phyloP scores from a whole-genome alignment of 30 jellyfish, hydroid and myxozoan species.

The Chrysaora quinquecirrha region DNA sequence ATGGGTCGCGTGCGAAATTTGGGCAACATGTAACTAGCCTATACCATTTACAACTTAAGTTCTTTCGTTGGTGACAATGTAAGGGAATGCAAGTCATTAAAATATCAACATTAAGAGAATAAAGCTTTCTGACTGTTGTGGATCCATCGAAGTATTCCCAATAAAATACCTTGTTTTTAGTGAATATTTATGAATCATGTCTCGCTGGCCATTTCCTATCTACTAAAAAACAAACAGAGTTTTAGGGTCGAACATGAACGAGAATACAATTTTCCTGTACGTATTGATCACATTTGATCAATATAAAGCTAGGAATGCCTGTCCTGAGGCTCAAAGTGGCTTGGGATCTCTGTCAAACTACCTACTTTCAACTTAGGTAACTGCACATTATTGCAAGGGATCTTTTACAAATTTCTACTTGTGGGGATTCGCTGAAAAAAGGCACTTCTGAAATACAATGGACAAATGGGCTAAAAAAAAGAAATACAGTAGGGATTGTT shows the following conservation, averaged over 20 bases:
- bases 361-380: not conserved
- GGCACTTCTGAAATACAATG: no score
- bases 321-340: not conserved
- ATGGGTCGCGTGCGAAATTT: no score
- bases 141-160: constrained; percentile 98
- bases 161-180: constrained; percentile 89
- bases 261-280: not conserved
- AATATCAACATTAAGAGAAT: no score
- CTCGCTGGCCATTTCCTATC: constrained; percentile 93
- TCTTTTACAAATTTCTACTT: not conserved
- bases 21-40: no score
- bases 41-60: no score
- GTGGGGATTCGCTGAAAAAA: not conserved
- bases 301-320: no score
- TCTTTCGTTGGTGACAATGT: no score
- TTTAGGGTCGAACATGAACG: not conserved
- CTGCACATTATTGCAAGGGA: not conserved
- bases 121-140: no score
- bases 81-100: no score
- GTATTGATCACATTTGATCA: not conserved
- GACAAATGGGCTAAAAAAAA: no score
- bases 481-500: no score
- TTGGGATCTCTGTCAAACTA: not conserved
- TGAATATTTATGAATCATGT: constrained; percentile 65
- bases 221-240: constrained; percentile 1